These are phyloP conservation scores for Bathynomus jamesi DNA, from an alignment of 1,140 invertebrate genomes.

Conservation along the genomic window DNA sequence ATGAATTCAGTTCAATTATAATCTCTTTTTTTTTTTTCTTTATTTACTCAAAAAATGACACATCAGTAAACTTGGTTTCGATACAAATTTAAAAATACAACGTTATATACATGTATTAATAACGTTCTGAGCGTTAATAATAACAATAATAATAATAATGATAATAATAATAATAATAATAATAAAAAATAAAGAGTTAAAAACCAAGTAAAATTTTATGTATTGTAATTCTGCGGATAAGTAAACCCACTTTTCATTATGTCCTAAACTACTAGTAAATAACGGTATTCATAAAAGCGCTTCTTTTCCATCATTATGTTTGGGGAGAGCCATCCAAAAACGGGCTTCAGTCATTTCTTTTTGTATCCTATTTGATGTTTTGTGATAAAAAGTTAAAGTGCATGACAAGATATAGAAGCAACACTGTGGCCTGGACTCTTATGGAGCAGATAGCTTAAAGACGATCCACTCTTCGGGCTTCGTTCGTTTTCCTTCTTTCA, in stretches of 20 bases:
- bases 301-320: neutral
- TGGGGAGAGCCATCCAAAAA: neutral
- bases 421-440: neutral
- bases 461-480: neutral
- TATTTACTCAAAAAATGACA: no score
- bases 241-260: neutral
- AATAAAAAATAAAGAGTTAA: neutral
- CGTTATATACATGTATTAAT: neutral
- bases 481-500: neutral
- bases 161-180: neutral
- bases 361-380: no score
- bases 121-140: neutral
- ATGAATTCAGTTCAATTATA: neutral
- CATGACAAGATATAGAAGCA: neutral
- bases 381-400: neutral
- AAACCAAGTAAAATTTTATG: neutral
- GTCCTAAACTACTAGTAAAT: neutral
- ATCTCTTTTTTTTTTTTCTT: neutral
- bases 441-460: neutral
- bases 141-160: neutral
- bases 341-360: neutral
- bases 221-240: neutral
- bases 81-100: no score
- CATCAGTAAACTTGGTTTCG: no score
- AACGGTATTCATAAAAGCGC: neutral